Base-by-base conservation (phyloP, 1,140 invertebrate species). In the Apis mellifera region DNA sequence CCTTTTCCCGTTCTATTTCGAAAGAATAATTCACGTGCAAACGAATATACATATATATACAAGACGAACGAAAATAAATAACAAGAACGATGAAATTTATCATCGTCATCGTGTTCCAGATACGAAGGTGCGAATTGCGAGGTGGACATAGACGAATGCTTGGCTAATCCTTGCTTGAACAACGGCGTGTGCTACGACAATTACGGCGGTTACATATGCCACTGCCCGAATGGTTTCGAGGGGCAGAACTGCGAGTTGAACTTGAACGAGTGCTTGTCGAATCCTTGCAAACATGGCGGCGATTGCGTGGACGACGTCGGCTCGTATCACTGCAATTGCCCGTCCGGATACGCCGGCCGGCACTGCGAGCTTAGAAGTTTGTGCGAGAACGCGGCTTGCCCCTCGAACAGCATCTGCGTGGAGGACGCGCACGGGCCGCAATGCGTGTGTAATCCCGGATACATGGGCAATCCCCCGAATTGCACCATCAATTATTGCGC, bases 131-230 rank as follows among this genome's bases (percentile, higher is more conserved):
- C 92, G 17, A 95, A 96, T 65, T 99, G 98, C 93, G 97, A 98
- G 90, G 94, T 95, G 3, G 97, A 98, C 91, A 96, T 98, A 78
- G 96, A 98, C 93, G 98, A 99, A 92, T 99, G 98, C 94, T 74
- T 93, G 12, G 93, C 94, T 52, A 95, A 95, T 86, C 96, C 97
- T 0, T 98, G 98, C 94, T 93, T 96, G 17, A 97, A 97, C 94
- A 95, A 96, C 1, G 97, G 97, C 32, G 93, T 95, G 13, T 98
- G 97, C 93, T 97, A 96, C 91, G 96, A 97, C 91, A 97, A 95
- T 76, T 97, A 97, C 90, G 97, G 97, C 17, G 95, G 96, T 59
- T 98, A 97, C 92, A 95, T 96, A 84, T 99, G 98, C 91, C 95
- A 96, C 70, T 99, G 98, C 94, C 94, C 96, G 60, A 94, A 95